phyloP scores from a whole-genome alignment of 1,140 invertebrate genomes.

The Leptopilina boulardi region DNA sequence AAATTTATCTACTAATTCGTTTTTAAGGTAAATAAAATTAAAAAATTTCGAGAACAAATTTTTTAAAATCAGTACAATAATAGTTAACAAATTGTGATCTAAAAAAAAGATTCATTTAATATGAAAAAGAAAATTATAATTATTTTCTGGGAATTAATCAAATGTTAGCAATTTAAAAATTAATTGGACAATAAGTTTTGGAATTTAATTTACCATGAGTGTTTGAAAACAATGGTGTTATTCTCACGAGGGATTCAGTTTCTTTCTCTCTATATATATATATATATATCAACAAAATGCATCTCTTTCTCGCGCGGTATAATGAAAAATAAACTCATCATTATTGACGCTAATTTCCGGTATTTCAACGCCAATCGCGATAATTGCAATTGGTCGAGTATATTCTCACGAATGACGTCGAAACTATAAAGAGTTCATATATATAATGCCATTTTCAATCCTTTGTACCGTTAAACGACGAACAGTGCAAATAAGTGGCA shows the following conservation, averaged over 20 bases:
- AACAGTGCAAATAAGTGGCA: constrained; percentile 48
- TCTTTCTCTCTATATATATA: not conserved
- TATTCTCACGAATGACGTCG: constrained; percentile 61
- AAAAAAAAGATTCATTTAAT: no score
- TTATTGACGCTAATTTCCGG: constrained; percentile 62
- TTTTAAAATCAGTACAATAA: no score
- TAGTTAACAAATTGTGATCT: no score
- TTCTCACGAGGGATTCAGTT: not conserved
- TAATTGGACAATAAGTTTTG: not conserved
- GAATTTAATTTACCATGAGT: not conserved
- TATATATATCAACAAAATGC: not conserved
- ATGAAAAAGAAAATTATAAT: no score
- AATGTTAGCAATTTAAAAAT: no score
- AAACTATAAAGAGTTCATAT: constrained; percentile 50
- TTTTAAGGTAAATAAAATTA: no score
- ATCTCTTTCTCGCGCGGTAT: constrained; percentile 42
- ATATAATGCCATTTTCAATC: constrained; percentile 60
- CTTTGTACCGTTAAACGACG: constrained; percentile 61
- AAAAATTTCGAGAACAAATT: no score
- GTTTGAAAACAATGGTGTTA: not conserved
- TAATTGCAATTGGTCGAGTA: constrained; percentile 63
- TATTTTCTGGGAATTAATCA: no score
- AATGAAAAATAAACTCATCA: constrained; percentile 55
- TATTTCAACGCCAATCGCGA: constrained; percentile 59
- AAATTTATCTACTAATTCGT: no score